Evolutionary conservation across 1,140 invertebrate species (phyloP).

Genomic region (Drusus annulatus): DNA sequence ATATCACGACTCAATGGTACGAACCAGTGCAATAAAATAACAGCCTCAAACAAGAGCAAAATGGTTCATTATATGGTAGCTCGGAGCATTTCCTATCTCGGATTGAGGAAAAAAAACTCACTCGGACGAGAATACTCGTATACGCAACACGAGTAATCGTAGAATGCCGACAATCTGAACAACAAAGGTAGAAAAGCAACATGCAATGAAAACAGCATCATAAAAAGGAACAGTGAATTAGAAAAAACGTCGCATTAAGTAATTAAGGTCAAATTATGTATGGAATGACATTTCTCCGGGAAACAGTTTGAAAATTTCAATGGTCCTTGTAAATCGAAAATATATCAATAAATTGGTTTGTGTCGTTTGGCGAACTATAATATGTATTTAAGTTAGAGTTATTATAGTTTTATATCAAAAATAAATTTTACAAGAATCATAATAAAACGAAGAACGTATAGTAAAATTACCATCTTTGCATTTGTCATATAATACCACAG

Average conservation of each 20-base stretch:
- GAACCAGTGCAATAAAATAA: neutral
- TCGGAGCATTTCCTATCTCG: constrained; percentile 33
- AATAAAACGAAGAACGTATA: no score
- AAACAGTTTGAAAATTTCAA: neutral
- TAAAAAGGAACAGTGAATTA: neutral
- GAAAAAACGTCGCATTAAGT: neutral
- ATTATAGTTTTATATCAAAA: no score
- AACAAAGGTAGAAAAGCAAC: constrained; percentile 4
- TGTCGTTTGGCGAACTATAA: no score
- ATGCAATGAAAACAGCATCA: neutral
- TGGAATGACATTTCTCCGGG: neutral
- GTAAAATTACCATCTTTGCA: no score
- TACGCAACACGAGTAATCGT: neutral
- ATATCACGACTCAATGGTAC: constrained; percentile 21
- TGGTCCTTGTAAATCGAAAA: no score
- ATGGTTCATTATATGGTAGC: constrained; percentile 14
- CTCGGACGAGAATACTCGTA: constrained; percentile 2
- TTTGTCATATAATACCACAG: no score
- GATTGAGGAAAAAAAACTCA: constrained; percentile 4
- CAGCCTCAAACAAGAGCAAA: constrained; percentile 12
- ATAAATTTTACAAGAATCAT: no score
- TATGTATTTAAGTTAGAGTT: no score
- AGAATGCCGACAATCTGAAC: neutral
- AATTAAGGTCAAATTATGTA: no score
- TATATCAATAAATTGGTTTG: no score